Percentiles rank a stretch among this genome's conserved stretches.
phyloP scores from a whole-genome alignment of 2,797 vertebrate species.

The Neosalanx taihuensis region DNA sequence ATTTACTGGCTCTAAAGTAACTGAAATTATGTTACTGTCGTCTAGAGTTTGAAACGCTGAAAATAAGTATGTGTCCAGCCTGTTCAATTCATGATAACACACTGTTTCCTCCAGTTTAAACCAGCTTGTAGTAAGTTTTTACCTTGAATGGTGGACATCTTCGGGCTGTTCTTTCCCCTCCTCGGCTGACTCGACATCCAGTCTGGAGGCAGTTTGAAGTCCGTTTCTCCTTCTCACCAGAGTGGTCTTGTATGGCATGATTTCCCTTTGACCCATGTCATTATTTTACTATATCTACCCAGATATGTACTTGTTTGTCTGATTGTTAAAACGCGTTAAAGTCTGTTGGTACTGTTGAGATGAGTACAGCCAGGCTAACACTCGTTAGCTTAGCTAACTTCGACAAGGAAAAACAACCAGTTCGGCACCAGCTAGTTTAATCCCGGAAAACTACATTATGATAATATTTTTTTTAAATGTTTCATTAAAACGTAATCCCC shows the following conservation, averaged over 20 bases:
- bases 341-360: background rate
- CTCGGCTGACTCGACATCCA: slow-evolving; percentile 45
- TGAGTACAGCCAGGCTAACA: slow-evolving; percentile 11
- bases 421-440: background rate
- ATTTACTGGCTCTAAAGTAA: too few relatives aligned
- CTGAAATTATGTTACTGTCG: too few relatives aligned
- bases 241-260: slow-evolving; percentile 31
- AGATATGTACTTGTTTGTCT: background rate
- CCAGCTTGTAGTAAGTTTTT: slow-evolving; percentile 4
- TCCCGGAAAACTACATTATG: slow-evolving; percentile 27
- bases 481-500: background rate
- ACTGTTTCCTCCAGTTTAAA: background rate
- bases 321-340: background rate
- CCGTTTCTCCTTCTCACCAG: slow-evolving; percentile 46
- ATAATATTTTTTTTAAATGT: too few relatives aligned
- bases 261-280: slow-evolving; percentile 52
- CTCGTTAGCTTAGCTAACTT: background rate
- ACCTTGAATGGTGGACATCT: slow-evolving; percentile 51
- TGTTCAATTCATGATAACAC: background rate
- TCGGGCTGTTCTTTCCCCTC: slow-evolving; percentile 43
- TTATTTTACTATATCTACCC: background rate
- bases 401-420: background rate
- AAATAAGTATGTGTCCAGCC: background rate
- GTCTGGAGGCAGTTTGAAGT: slow-evolving; percentile 36
- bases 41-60: too few relatives aligned